Percentiles rank a stretch among this genome's conserved stretches.
Evolutionary conservation across 2,113 vertebrate genomes (phyloP).

Genomic region (Clarias batrachus): DNA sequence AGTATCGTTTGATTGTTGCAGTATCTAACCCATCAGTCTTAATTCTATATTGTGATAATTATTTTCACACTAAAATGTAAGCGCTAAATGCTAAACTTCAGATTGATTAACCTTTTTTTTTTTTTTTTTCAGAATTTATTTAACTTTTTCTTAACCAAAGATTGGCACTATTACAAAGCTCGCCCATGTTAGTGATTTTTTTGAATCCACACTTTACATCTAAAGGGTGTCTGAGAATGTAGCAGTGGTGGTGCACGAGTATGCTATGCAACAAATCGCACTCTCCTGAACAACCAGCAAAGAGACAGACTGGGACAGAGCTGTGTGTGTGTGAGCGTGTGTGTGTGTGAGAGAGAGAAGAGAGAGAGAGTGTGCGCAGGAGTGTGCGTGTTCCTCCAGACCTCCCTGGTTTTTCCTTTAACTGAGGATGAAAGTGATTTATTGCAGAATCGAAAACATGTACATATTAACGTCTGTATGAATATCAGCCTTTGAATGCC

Average conservation of each 20-base stretch:
- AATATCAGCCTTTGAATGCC: conserved; percentile 54
- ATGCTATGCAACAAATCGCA: conserved; percentile 77
- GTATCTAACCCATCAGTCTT: conserved; percentile 24
- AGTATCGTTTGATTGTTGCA: conserved; percentile 35
- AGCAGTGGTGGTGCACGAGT: conserved; percentile 78
- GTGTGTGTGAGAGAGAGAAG: conserved; percentile 22
- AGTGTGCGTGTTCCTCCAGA: conserved; percentile 13
- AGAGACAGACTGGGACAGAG: conserved; percentile 59
- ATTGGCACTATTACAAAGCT: conserved; percentile 70
- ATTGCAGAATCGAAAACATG: conserved; percentile 58
- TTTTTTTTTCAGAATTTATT: conserved; percentile 59
- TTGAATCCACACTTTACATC: conserved; percentile 35
- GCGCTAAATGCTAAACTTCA: conserved; percentile 51
- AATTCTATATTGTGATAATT: conserved; percentile 37
- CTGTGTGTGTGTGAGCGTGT: conserved; percentile 1
- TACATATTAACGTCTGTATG: conserved; percentile 59
- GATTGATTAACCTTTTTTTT: conserved; percentile 54
- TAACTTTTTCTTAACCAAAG: conserved; percentile 76
- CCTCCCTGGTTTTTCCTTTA: conserved; percentile 35
- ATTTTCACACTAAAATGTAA: conserved; percentile 30
- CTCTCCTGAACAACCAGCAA: conserved; percentile 69
- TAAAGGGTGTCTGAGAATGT: conserved; percentile 75
- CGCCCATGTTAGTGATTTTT: conserved; percentile 36
- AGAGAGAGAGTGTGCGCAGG: not conserved
- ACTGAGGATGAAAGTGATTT: conserved; percentile 48